Conservation (phyloP, 2,797 vertebrate genomes). For the Geotrypetes seraphini region DNA sequence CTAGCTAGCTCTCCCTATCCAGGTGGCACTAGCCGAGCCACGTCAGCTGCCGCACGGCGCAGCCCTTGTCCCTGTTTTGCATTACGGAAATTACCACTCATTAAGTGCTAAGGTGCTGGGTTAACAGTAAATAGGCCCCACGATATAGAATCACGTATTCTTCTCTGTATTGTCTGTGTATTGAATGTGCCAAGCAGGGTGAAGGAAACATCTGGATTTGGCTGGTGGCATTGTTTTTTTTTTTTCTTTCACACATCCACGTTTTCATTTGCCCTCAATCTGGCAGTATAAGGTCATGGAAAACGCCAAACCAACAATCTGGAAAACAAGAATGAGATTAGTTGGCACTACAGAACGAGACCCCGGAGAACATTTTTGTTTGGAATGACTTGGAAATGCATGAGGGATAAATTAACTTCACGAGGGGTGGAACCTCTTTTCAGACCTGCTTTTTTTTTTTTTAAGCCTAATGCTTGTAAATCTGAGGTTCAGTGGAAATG, state of each 20-base stretch:
- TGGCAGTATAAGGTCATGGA: conserved; percentile 59
- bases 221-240: conserved; percentile 8
- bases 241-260: conserved; percentile 13
- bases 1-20: no score
- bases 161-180: neutral
- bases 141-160: conserved; percentile 10
- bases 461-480: conserved; percentile 2
- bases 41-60: no score
- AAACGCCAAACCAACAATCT: conserved; percentile 56
- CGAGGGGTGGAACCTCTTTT: conserved; percentile 12
- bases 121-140: no score
- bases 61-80: no score
- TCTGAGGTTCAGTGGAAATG: conserved; percentile 8
- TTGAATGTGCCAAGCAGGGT: conserved; percentile 21
- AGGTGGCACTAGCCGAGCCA: no score
- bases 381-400: conserved; percentile 20
- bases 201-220: conserved; percentile 16
- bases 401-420: conserved; percentile 4
- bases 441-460: conserved; percentile 7
- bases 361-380: conserved; percentile 21
- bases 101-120: no score
- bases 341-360: conserved; percentile 2
- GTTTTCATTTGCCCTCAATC: conserved; percentile 47
- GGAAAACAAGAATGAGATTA: conserved; percentile 33
- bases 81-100: no score